phyloP scores from a whole-genome alignment of 2,888 invertebrate genomes.

The Volucella zonaria region DNA sequence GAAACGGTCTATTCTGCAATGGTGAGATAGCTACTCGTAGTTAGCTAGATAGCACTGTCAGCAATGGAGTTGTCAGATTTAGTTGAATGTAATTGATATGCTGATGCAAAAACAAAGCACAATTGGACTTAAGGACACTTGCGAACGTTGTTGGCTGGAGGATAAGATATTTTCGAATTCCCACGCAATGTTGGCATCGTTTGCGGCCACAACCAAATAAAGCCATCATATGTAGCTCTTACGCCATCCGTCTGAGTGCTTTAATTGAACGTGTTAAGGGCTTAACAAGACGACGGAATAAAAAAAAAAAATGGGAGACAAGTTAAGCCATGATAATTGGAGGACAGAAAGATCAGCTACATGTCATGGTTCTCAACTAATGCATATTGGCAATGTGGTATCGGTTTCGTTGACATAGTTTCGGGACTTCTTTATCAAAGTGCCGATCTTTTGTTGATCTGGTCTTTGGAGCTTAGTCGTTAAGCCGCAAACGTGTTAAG shows the following conservation, averaged over 20 bases:
- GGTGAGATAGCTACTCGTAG: background rate
- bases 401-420: slow-evolving; percentile 26
- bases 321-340: slow-evolving; percentile 1
- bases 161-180: background rate
- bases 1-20: slow-evolving; percentile 1
- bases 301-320: background rate
- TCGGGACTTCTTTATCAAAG: background rate
- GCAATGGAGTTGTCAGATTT: too few relatives aligned
- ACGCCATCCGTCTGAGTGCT: background rate
- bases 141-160: slow-evolving; percentile 3
- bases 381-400: slow-evolving; percentile 24
- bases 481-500: too few relatives aligned
- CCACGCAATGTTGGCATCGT: background rate
- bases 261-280: background rate
- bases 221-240: background rate
- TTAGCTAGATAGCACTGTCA: too few relatives aligned
- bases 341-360: slow-evolving; percentile 17
- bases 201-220: background rate
- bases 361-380: slow-evolving; percentile 39
- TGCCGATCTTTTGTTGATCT: slow-evolving; percentile 6
- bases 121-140: background rate
- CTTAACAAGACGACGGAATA: background rate
- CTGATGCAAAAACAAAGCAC: background rate
- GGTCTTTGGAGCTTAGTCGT: too few relatives aligned
- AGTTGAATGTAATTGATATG: background rate